Conservation (phyloP, 2,113 vertebrate genomes). For the Dasyornis broadbenti region DNA sequence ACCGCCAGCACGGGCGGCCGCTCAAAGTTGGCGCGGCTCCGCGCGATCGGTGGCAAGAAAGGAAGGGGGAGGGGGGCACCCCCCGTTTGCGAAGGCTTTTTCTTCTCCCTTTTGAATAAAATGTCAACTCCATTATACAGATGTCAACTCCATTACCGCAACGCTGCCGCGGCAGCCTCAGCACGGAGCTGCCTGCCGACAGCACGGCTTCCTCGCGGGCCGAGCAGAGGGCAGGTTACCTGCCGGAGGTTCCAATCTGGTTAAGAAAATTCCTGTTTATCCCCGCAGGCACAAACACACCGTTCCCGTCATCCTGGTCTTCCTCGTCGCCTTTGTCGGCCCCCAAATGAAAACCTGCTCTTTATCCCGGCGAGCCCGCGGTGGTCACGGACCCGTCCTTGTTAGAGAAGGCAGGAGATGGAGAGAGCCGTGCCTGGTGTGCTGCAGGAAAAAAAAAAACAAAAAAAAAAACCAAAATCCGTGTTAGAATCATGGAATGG, state of each 20-base stretch:
- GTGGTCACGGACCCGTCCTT: neutral
- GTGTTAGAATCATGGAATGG: neutral
- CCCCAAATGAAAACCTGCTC: neutral
- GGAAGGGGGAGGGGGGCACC: neutral
- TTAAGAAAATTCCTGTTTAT: constrained; percentile 22
- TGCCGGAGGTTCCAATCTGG: neutral
- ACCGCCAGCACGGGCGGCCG: neutral
- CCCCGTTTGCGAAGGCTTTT: constrained; percentile 33
- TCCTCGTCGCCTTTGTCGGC: neutral
- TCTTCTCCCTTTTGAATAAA: constrained; percentile 59
- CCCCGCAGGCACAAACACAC: neutral
- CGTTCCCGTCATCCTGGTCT: neutral
- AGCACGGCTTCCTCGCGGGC: constrained; percentile 32
- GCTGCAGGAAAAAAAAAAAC: neutral
- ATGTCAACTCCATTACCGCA: constrained; percentile 69
- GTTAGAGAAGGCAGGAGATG: neutral
- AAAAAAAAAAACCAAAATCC: too few relatives aligned
- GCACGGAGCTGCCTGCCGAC: constrained; percentile 10
- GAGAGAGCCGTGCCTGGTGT: rapidly evolving
- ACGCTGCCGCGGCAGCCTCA: constrained; percentile 23
- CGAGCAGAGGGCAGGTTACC: neutral
- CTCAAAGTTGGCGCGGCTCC: constrained; percentile 21
- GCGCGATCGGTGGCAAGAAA: neutral
- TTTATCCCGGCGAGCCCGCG: rapidly evolving
- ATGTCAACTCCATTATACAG: constrained; percentile 62